phyloP scores from a whole-genome alignment of 2,888 invertebrate species.

The Eilema sororculum region DNA sequence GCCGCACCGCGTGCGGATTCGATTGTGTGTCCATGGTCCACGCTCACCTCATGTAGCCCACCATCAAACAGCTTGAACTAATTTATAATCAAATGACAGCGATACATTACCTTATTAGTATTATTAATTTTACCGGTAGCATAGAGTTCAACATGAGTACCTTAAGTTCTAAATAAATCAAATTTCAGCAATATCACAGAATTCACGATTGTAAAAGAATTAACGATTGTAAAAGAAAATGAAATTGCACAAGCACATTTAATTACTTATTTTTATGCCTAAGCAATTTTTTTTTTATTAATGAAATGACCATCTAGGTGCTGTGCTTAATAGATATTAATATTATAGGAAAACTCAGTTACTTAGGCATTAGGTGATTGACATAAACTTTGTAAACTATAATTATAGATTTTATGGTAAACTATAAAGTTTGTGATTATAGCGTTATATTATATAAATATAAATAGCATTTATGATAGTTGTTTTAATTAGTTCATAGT shows the following conservation, averaged over 20 bases:
- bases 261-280: background rate
- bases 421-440: background rate
- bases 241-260: background rate
- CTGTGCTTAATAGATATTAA: background rate
- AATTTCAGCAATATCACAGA: background rate
- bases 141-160: background rate
- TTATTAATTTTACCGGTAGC: background rate
- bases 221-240: background rate
- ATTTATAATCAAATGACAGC: background rate
- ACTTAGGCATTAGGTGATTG: too few relatives aligned
- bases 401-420: background rate
- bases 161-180: background rate
- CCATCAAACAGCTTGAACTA: constrained; percentile 3
- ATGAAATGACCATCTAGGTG: background rate
- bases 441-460: too few relatives aligned
- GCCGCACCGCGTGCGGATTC: constrained; percentile 20
- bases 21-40: background rate
- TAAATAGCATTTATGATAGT: too few relatives aligned
- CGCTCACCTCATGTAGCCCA: background rate
- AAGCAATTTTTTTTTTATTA: background rate
- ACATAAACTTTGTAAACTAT: background rate
- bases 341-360: background rate
- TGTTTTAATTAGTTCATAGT: background rate
- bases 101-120: background rate
- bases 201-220: too few relatives aligned